Conservation (phyloP, 2,888 invertebrate species). For the Cheilosia grossa region DNA sequence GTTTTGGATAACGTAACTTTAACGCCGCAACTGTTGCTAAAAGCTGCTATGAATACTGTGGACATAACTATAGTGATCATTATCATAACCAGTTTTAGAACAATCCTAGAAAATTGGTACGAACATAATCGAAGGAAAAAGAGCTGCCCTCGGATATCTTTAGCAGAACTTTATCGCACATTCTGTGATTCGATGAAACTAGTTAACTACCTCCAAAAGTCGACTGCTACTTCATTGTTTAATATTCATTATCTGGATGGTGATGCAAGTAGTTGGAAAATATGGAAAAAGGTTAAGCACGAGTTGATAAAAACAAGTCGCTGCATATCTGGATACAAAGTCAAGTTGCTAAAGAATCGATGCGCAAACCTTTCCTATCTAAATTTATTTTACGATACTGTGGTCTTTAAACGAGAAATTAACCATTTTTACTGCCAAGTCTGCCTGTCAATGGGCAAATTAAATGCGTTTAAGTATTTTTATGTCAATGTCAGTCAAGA, state of each 20-base stretch:
- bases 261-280: constrained; percentile 85
- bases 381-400: constrained; percentile 85
- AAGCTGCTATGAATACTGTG: constrained; percentile 84
- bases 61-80: constrained; percentile 85
- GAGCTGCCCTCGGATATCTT: neutral
- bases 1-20: constrained; percentile 87
- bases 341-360: constrained; percentile 83
- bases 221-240: constrained; percentile 77
- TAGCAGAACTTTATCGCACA: constrained; percentile 1
- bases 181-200: constrained; percentile 55
- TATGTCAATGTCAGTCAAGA: constrained; percentile 50
- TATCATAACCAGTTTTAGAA: constrained; percentile 80
- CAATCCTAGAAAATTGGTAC: constrained; percentile 82
- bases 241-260: constrained; percentile 84
- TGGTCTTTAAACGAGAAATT: constrained; percentile 84
- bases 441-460: constrained; percentile 82
- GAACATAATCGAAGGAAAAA: constrained; percentile 64
- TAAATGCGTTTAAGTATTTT: constrained; percentile 68
- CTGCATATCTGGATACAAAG: constrained; percentile 85
- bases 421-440: constrained; percentile 86
- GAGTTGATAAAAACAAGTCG: constrained; percentile 81
- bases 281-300: constrained; percentile 83
- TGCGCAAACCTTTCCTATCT: constrained; percentile 84
- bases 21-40: constrained; percentile 84
- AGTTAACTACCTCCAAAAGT: constrained; percentile 23